Base-by-base conservation (phyloP, 2,888 invertebrate genomes). In the Ormyrus labotus region DNA sequence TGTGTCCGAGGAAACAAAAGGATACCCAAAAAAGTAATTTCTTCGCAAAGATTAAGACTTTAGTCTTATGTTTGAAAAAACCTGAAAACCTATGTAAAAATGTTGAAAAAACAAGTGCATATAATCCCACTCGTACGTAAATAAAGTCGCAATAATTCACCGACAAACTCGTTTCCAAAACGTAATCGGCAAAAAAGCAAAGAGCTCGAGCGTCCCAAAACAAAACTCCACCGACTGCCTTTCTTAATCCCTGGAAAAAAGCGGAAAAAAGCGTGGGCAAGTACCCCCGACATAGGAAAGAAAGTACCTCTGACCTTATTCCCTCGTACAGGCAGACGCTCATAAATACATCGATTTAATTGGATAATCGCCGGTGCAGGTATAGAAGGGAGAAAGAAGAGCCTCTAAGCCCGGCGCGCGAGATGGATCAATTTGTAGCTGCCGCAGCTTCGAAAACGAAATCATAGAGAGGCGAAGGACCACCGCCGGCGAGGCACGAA, bases 381-480 rank as follows among this genome's bases (percentile, higher is more conserved):
- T 61, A 75, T 68, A 75, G 50, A 7, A 11, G 8, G 10, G 8
- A 70, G 19, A n/a, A 76, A 65, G 47, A 45, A 57, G 48, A 65
- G 50, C 45, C 11, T 13, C 67, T 19, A n/a, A 34, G 47, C 13
- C 19, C 9, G 45, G 82, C 80, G 55, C 70, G 57, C 58, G 55
- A 72, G 86, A 85, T 84, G 76, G 86, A 84, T 85, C 86, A 87
- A 87, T 87, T 86, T 86, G 83, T 81, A 34, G 48, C 4, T 51
- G 9, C 0, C 9, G 8, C 45, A 10, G 19, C 47, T n/a, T 60
- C 69, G 10, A 80, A 71, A 79, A 80, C 80, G 64, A 70, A 80
- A 76, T 75, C 75, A 75, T 71, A 75, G 80, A 34, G 34, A 53
- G 67, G 69, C n/a, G 51, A 13, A n/a, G 13, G 76, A 77, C 77